phyloP scores from a whole-genome alignment of 2,888 invertebrate genomes.

The Gymnoscelis rufifasciata region DNA sequence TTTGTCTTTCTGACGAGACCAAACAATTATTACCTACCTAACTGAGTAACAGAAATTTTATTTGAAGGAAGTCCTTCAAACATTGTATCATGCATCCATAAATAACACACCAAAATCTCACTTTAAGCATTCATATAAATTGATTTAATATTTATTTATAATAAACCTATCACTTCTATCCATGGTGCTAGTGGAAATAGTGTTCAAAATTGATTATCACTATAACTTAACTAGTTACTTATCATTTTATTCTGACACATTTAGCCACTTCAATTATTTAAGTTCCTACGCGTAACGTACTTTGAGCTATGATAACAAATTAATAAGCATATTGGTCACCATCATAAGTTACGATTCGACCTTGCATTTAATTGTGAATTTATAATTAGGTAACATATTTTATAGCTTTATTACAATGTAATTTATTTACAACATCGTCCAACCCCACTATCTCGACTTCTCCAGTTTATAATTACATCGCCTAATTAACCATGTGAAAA shows the following conservation, averaged over 20 bases:
- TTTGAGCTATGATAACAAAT: constrained; percentile 11
- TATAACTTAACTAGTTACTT: too few relatives aligned
- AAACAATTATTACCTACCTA: too few relatives aligned
- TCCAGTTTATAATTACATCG: too few relatives aligned
- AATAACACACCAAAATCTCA: not conserved
- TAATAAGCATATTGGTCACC: constrained; percentile 1
- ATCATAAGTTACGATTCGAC: constrained; percentile 1
- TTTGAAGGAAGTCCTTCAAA: too few relatives aligned
- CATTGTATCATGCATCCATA: constrained; percentile 12
- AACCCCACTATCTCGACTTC: too few relatives aligned
- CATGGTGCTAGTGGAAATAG: constrained; percentile 5
- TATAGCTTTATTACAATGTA: constrained; percentile 6
- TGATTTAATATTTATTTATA: constrained; percentile 8
- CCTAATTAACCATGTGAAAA: too few relatives aligned
- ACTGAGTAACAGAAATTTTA: too few relatives aligned
- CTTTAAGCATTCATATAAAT: constrained; percentile 12
- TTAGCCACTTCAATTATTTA: too few relatives aligned
- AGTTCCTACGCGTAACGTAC: too few relatives aligned
- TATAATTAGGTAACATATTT: constrained; percentile 23
- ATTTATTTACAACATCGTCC: constrained; percentile 2
- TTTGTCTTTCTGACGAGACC: too few relatives aligned
- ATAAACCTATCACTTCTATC: constrained; percentile 13
- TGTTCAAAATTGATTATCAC: too few relatives aligned
- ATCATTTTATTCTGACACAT: too few relatives aligned
- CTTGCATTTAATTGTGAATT: constrained; percentile 11